Conservation (phyloP, 2,797 vertebrate genomes). For the Eulemur coronatus region DNA sequence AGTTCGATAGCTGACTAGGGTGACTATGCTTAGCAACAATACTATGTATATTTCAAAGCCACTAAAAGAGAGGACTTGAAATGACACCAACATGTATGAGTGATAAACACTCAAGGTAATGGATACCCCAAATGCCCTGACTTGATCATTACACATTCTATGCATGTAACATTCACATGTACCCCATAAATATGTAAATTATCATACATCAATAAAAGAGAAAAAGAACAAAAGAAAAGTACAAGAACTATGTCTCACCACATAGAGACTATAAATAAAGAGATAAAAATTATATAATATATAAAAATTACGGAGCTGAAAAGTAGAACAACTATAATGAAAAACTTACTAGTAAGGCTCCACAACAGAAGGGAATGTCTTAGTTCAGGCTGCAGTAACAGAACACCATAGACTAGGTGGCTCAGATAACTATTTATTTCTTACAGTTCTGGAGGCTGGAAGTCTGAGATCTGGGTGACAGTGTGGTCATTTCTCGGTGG, state of each 20-base stretch:
- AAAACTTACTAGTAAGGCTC: not conserved
- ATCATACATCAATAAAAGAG: not conserved
- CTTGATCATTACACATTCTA: not conserved
- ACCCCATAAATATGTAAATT: not conserved
- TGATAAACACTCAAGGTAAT: not conserved
- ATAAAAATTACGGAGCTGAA: not conserved
- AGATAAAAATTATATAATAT: not conserved
- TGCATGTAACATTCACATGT: not conserved
- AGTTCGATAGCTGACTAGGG: not conserved
- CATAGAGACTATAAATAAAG: not conserved
- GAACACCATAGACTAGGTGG: not conserved
- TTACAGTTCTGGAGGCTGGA: not conserved
- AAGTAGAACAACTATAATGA: not conserved
- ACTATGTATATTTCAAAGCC: not conserved
- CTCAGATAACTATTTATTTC: not conserved
- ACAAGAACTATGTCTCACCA: not conserved
- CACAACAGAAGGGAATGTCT: not conserved
- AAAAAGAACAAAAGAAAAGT: not conserved
- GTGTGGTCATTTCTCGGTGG: rapidly evolving
- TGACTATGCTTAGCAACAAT: not conserved
- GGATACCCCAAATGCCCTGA: not conserved
- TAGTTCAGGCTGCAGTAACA: not conserved
- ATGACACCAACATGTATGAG: not conserved
- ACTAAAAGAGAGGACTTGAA: not conserved
- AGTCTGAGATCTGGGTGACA: not conserved